Base-by-base conservation (phyloP, 2,797 vertebrate species). In the Psittacula derbiana region DNA sequence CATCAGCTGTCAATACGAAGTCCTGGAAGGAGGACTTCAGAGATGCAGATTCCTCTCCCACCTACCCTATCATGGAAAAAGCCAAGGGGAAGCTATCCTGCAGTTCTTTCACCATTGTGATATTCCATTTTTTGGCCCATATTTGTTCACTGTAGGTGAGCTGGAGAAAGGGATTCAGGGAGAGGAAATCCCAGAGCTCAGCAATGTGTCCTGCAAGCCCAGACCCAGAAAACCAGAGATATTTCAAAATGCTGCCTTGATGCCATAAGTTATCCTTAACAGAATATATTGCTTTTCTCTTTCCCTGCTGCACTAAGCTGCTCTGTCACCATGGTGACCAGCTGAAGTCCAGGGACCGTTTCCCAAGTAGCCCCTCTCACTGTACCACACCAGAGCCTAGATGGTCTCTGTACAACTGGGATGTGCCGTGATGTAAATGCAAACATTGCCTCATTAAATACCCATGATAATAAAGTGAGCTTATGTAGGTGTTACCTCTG, bases 291-390 rank as follows among this genome's bases (percentile, higher is more conserved):
- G 10, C 90, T 95, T 86, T 86, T 67, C 87, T 75, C 61, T 91
- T n/a, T 44, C 71, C 90, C 78, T 61, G 70, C 78, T 0, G 4
- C 0, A 3, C 69, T 88, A 58, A 95, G 92, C 25, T 41, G 71
- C 75, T 93, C 86, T 49, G 92, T 97, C 4, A 0, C 87, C 74
- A 88, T 71, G 90, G 92, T 8, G 20, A 97, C 88, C 24, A 4
- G 67, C 62, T 60, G 92, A 90, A 80, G 88, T 94, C 93, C 74
- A 52, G 91, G 94, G 88, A 89, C 86, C 2, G 7, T 75, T 90
- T 90, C 1, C 40, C 4, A 33, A 96, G 80, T 79, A 86, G 73
- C 91, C 93, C 67, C 79, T 75, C 83, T 92, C 71, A 28, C 44
- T 8, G 8, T 47, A 38, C 33, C 17, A 5, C 50, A 80, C 17